phyloP scores from a whole-genome alignment of 2,888 invertebrate genomes.

The Abrostola tripartita region DNA sequence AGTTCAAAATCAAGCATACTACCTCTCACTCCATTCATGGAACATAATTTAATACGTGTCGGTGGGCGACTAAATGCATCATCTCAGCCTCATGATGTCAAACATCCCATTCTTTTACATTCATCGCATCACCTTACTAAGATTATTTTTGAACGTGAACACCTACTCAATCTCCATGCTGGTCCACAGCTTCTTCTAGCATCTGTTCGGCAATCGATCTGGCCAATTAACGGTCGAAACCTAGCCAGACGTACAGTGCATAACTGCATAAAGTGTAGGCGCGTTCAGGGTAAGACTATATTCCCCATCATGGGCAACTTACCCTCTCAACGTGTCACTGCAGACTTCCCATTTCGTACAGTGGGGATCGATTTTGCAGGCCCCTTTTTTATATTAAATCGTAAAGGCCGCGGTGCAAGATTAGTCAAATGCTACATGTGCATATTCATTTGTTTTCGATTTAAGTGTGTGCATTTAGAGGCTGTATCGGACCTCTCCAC shows the following conservation, averaged over 20 bases:
- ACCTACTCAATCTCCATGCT: not conserved
- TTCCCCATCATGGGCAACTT: not conserved
- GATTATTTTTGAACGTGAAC: slow-evolving; percentile 1
- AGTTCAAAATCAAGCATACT: not conserved
- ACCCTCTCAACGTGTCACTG: too few species aligned
- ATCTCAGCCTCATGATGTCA: too few species aligned
- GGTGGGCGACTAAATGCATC: too few species aligned
- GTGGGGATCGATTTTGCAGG: not conserved
- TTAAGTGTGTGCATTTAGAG: not conserved
- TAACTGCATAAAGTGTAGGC: not conserved
- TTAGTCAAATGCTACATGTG: not conserved
- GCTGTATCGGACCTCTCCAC: not conserved
- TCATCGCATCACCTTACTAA: slow-evolving; percentile 1
- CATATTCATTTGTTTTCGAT: not conserved
- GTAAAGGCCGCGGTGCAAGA: not conserved
- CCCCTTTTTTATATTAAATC: not conserved
- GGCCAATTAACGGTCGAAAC: not conserved
- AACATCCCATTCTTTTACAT: not conserved
- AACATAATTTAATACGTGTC: not conserved
- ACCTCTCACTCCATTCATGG: not conserved
- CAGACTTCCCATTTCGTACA: not conserved
- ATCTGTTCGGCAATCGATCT: too few species aligned
- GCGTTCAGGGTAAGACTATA: not conserved
- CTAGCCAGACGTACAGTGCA: not conserved
- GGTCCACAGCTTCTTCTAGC: not conserved